These are phyloP conservation scores for Lepidothrix coronata DNA, from an alignment of 2,113 vertebrate genomes.

Conservation along the genomic window DNA sequence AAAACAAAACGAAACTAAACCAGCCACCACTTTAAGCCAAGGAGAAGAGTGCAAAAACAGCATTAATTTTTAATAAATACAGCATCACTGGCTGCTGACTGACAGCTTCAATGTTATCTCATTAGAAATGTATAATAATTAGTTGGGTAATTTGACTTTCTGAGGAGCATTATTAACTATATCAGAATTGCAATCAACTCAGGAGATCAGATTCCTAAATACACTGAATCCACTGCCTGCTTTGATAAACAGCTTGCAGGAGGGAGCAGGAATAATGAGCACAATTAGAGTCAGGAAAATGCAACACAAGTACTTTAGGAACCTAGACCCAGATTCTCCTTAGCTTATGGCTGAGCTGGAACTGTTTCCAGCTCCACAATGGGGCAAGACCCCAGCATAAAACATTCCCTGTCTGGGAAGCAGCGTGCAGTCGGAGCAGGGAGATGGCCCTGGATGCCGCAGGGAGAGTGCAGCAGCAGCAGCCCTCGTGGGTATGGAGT, in stretches of 20 bases:
- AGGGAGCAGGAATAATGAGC: not conserved
- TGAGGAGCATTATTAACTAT: not conserved
- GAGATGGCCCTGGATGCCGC: accelerated
- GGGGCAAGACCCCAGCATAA: not conserved
- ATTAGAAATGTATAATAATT: not conserved
- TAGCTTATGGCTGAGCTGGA: not conserved
- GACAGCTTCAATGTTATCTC: not conserved
- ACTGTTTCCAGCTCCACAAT: not conserved
- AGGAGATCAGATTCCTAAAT: not conserved
- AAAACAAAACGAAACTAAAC: not conserved
- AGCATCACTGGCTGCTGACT: not conserved
- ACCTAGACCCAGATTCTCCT: not conserved
- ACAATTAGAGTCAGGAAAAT: accelerated
- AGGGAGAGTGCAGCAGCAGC: not conserved
- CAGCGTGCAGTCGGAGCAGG: accelerated
- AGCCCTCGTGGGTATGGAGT: not conserved
- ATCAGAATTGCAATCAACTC: not conserved
- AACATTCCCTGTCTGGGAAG: not conserved
- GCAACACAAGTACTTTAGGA: not conserved
- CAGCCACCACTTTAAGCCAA: not conserved
- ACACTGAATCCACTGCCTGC: not conserved
- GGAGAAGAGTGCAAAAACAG: not conserved
- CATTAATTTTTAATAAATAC: not conserved
- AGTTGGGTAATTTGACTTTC: not conserved
- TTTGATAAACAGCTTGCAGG: not conserved